phyloP scores from a whole-genome alignment of 2,888 invertebrate species.

The Andrena haemorrhoa region DNA sequence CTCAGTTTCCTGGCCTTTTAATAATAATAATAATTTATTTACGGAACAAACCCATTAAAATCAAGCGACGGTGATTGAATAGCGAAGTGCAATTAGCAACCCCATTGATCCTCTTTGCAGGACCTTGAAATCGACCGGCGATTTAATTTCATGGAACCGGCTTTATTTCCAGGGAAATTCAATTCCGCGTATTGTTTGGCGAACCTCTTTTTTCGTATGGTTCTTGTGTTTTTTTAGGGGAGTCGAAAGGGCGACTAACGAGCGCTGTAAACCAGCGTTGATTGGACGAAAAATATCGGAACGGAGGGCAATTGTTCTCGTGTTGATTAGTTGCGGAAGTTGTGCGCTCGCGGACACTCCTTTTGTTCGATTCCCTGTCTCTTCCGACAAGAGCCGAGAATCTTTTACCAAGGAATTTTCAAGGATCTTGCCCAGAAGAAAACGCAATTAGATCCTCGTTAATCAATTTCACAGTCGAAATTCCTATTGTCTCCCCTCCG shows the following conservation, averaged over 20 bases:
- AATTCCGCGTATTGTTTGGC: neutral
- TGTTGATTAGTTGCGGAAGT: neutral
- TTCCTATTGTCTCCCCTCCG: too few species aligned
- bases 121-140: neutral
- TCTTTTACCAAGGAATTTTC: too few species aligned
- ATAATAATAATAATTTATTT: too few species aligned
- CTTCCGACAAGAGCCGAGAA: too few species aligned
- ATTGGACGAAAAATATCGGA: slow-evolving; percentile 15
- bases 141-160: neutral
- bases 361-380: too few species aligned
- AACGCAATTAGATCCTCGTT: too few species aligned
- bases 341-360: too few species aligned
- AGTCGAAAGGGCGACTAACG: neutral
- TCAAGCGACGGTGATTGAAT: neutral
- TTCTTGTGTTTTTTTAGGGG: neutral
- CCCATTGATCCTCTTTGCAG: neutral
- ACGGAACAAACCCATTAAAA: too few species aligned
- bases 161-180: neutral
- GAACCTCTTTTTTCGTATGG: neutral
- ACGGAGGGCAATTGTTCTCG: neutral
- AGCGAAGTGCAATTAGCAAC: neutral
- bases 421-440: too few species aligned
- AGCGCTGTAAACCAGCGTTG: neutral
- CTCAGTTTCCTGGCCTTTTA: too few species aligned
- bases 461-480: too few species aligned